These are phyloP conservation scores for Apogon talboti DNA, from an alignment of 2,797 vertebrate species.

Conservation along the genomic window DNA sequence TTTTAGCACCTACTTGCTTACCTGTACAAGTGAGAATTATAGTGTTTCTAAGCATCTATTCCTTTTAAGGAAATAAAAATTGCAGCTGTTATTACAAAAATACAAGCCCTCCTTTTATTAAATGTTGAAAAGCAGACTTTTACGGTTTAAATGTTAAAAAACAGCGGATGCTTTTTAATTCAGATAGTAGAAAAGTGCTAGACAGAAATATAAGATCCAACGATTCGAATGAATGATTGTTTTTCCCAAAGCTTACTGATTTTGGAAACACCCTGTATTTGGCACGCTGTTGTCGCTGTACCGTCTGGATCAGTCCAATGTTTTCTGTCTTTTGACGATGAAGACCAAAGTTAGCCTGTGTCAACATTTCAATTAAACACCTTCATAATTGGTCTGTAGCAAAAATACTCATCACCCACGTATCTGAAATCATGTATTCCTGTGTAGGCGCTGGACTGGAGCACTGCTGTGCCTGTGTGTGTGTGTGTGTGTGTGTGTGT, in stretches of 20 bases:
- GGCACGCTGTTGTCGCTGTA: constrained; percentile 10
- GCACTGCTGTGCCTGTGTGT: constrained; percentile 38
- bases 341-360: constrained; percentile 27
- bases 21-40: constrained; percentile 4
- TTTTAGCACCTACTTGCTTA: constrained; percentile 8
- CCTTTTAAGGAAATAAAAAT: too few species aligned
- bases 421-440: constrained; percentile 53
- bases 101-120: too few species aligned
- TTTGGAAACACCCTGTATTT: constrained; percentile 26
- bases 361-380: constrained; percentile 59
- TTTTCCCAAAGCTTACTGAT: constrained; percentile 16
- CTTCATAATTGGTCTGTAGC: constrained; percentile 51
- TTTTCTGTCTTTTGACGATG: constrained; percentile 36
- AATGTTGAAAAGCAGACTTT: constrained; percentile 8
- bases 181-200: neutral
- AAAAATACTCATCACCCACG: constrained; percentile 53
- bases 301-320: constrained; percentile 23
- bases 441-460: constrained; percentile 50
- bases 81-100: too few species aligned
- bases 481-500: constrained; percentile 14
- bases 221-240: constrained; percentile 1
- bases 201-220: neutral
- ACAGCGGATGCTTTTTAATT: neutral
- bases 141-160: constrained; percentile 18
- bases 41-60: constrained; percentile 15